A percentile compares a stretch with the other conserved stretches of the same genome.
These are phyloP conservation scores for Lipophrys pholis DNA, from an alignment of 2,113 vertebrate species.

Conservation along the genomic window DNA sequence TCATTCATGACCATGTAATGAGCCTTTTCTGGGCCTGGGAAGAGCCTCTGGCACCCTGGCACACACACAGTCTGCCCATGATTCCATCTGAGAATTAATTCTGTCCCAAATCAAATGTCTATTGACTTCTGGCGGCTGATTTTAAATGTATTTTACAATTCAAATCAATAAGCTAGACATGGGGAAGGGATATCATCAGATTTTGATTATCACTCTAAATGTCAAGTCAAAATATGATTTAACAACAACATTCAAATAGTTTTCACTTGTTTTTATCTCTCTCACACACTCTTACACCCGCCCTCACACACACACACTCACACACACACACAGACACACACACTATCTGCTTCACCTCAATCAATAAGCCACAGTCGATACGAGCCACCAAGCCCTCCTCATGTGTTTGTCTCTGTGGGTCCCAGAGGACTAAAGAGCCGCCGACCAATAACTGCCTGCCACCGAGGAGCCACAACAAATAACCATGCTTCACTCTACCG, in stretches of 20 bases:
- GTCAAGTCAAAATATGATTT: conserved; percentile 19
- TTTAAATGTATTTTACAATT: conserved; percentile 20
- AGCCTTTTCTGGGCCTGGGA: too few species aligned
- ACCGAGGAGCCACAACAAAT: conserved; percentile 32
- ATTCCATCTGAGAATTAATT: not conserved
- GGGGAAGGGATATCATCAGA: conserved; percentile 7
- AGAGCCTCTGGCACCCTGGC: too few species aligned
- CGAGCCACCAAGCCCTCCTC: conserved; percentile 26
- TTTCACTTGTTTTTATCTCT: not conserved
- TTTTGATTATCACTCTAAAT: conserved; percentile 46
- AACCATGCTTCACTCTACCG: not conserved
- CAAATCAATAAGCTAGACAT: conserved; percentile 25
- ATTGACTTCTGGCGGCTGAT: conserved; percentile 10
- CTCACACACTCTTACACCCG: not conserved
- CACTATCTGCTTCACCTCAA: conserved; percentile 23
- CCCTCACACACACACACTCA: not conserved
- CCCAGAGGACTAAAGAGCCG: conserved; percentile 25
- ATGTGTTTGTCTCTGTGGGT: conserved; percentile 7
- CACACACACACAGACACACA: not conserved
- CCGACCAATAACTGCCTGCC: conserved; percentile 37
- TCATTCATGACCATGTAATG: too few species aligned
- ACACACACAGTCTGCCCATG: not conserved
- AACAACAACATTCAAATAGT: not conserved
- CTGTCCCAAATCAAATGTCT: conserved; percentile 20
- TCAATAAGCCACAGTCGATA: conserved; percentile 57